A percentile compares a stretch with the other conserved stretches of the same genome.
Conservation (phyloP, 2,113 vertebrate genomes). For the Campylomormyrus numenius region DNA sequence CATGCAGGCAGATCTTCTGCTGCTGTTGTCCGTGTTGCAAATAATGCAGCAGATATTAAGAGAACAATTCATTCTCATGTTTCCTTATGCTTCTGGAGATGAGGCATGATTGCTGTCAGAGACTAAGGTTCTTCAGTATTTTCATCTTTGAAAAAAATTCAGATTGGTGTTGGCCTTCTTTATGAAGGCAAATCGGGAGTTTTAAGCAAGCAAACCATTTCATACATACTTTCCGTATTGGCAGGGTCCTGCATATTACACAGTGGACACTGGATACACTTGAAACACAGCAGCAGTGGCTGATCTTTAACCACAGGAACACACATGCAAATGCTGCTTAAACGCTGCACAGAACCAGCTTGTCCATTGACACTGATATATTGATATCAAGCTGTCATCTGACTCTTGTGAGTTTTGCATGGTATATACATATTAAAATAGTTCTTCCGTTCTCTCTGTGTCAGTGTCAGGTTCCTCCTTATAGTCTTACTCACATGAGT, state of each 20-base stretch:
- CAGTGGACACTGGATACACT: not conserved
- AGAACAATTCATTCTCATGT: not conserved
- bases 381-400: not conserved
- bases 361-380: not conserved
- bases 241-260: not conserved
- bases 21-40: conserved; percentile 79
- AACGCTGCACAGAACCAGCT: not conserved
- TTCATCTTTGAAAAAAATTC: not conserved
- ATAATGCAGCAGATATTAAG: conserved; percentile 22
- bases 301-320: not conserved
- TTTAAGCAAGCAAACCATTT: not conserved
- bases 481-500: not conserved
- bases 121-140: not conserved
- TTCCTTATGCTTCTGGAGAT: not conserved
- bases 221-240: not conserved
- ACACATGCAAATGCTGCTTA: not conserved
- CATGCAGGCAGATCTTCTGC: conserved; percentile 77
- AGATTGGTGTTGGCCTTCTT: not conserved
- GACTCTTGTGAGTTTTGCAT: not conserved
- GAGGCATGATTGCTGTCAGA: not conserved
- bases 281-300: not conserved
- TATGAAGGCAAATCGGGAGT: not conserved
- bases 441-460: not conserved
- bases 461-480: not conserved
- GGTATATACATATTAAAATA: not conserved